A percentile compares a stretch with the other conserved stretches of the same genome.
Conservation (phyloP, 2,888 invertebrate genomes). For the Dyspetes luteomarginatus region DNA sequence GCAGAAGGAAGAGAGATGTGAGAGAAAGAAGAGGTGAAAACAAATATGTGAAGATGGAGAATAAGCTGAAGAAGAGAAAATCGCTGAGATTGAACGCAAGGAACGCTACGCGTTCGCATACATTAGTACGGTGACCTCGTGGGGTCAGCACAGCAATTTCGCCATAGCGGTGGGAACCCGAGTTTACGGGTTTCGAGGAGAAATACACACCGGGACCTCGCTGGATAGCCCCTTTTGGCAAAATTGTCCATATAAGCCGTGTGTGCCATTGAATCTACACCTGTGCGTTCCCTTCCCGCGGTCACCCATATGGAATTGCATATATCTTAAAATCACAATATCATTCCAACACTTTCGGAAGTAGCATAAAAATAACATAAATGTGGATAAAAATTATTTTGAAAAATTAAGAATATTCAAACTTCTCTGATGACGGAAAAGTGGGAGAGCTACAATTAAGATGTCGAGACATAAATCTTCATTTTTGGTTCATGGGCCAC, state of each 20-base stretch:
- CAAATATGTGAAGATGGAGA: slow-evolving; percentile 35
- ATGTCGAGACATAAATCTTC: no score
- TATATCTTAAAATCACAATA: not conserved
- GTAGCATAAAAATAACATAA: no score
- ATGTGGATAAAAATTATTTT: no score
- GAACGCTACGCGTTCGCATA: slow-evolving; percentile 76
- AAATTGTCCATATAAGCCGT: not conserved
- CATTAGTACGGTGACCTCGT: slow-evolving; percentile 77
- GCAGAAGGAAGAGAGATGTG: not conserved
- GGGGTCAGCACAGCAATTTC: slow-evolving; percentile 77
- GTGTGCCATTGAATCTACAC: slow-evolving; percentile 1
- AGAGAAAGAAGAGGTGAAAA: slow-evolving; percentile 25
- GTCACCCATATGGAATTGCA: not conserved
- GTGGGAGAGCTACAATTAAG: no score
- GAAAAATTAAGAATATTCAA: not conserved
- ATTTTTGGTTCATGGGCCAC: no score
- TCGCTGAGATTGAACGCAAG: slow-evolving; percentile 67
- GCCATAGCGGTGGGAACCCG: slow-evolving; percentile 73
- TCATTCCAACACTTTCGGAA: no score
- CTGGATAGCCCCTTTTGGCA: slow-evolving; percentile 35
- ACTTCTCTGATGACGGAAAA: no score
- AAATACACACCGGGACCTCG: slow-evolving; percentile 52
- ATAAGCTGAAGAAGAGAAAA: slow-evolving; percentile 42
- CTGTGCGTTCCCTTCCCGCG: not conserved
- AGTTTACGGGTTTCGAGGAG: slow-evolving; percentile 65